phyloP scores from a whole-genome alignment of 30 jellyfish, hydroid and myxozoan genomes.

The Hydractinia symbiolongicarpus region DNA sequence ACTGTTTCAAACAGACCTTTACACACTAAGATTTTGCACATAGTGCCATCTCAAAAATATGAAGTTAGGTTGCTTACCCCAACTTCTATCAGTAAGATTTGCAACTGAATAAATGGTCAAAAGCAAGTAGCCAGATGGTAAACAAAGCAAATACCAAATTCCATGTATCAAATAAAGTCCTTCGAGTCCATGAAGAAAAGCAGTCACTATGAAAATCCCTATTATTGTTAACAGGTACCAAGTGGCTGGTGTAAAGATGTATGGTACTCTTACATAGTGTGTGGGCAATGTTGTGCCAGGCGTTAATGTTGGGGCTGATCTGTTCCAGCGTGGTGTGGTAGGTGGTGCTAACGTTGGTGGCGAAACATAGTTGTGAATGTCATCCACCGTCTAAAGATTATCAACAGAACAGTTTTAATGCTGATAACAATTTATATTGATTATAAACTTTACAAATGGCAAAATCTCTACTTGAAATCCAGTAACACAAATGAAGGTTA shows the following conservation, averaged over 20 bases:
- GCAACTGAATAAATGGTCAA: slow-evolving; percentile 90
- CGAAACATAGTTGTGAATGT: slow-evolving; percentile 40
- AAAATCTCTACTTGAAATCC: no score
- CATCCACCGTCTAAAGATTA: slow-evolving; percentile 59
- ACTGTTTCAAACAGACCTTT: no score
- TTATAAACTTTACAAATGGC: no score
- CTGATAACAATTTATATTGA: no score
- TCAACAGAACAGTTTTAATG: neutral
- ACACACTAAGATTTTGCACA: no score
- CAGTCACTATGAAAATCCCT: slow-evolving; percentile 61
- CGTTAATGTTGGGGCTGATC: neutral
- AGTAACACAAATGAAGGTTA: no score
- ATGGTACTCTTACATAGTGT: slow-evolving; percentile 13
- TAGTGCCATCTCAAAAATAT: no score
- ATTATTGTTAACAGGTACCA: slow-evolving; percentile 79
- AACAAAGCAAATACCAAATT: slow-evolving; percentile 71
- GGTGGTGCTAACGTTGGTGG: slow-evolving; percentile 34
- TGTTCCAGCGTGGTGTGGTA: neutral
- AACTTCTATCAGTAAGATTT: slow-evolving; percentile 87
- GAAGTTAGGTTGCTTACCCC: slow-evolving; percentile 57
- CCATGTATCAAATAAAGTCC: slow-evolving; percentile 73
- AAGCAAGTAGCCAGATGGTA: slow-evolving; percentile 90
- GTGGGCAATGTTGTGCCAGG: slow-evolving; percentile 23
- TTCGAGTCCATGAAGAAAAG: slow-evolving; percentile 86
- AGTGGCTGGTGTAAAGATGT: slow-evolving; percentile 58